Evolutionary conservation across 2,113 vertebrate genomes (phyloP), one percentile per base, ranked within the genome.

Genomic region (Willisornis vidua): DNA sequence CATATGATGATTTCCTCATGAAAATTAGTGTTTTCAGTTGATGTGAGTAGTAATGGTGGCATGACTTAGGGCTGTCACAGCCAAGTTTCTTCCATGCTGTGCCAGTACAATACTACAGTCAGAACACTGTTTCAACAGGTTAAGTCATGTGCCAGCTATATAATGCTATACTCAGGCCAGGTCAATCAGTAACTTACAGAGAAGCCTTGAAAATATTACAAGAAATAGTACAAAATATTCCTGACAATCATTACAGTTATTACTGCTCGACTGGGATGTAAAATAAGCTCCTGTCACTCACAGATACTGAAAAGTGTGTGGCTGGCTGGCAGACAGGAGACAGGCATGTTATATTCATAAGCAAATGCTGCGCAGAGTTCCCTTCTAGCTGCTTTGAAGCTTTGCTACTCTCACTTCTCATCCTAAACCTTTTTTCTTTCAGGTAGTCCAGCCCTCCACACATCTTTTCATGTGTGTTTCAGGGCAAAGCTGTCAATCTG

Each of bases 401-500:
- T 92, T 78, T 81, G 70, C 71, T 72, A 35, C 45, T 91, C 6
- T n/a, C 18, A 65, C 3, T 87, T 89, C 68, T 68, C 52, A 59
- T 37, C 59, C 51, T 63, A 74, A 65, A 63, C 48, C 26, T 48
- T 91, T 68, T 72, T 43, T 19, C 75, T 48, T 72, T 48, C 71
- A 68, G 77, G 77, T 89, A 65, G 43, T 48, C 61, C 57, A 75
- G 76, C 61, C 67, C 54, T 89, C 45, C 4, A 1, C 2, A 9
- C n/a, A 65, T 20, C 63, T 46, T 93, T 65, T 76, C 65, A 55
- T 63, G 61, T 41, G 57, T 48, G 73, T 68, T 72, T 92, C 55
- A 75, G 91, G 70, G 73, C 49, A 92, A 81, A 77, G 77, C 49
- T 82, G 93, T 91, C 93, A 87, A 63, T 85, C 62, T 82, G 84